phyloP scores from a whole-genome alignment of 2,797 vertebrate genomes.

The Bufotes viridis region DNA sequence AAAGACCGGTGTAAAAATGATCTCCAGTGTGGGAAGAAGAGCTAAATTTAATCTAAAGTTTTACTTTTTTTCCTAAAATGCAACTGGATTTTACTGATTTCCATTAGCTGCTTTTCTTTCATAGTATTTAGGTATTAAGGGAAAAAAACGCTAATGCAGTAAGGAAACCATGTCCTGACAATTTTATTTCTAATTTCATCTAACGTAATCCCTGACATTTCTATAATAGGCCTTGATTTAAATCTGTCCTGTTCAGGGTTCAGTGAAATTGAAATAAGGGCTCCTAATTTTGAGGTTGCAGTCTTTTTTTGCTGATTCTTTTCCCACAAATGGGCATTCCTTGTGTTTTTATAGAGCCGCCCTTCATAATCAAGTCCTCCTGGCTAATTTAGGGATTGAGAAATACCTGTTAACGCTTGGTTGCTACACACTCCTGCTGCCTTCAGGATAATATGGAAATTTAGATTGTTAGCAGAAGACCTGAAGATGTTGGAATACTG shows the following conservation, averaged over 20 bases:
- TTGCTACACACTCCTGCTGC: slow-evolving; percentile 35
- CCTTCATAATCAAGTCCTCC: slow-evolving; percentile 59
- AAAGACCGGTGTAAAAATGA: no score
- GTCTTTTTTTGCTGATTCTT: slow-evolving; percentile 27
- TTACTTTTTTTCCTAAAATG: background rate
- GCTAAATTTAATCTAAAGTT: no score
- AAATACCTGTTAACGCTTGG: slow-evolving; percentile 56
- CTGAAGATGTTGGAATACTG: slow-evolving; percentile 50
- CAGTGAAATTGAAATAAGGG: slow-evolving; percentile 50
- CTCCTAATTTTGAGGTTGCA: slow-evolving; percentile 44
- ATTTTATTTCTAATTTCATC: slow-evolving; percentile 46
- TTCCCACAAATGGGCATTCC: slow-evolving; percentile 51
- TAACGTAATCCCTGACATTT: slow-evolving; percentile 34
- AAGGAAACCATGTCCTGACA: slow-evolving; percentile 15
- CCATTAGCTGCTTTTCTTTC: background rate
- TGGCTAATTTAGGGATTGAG: slow-evolving; percentile 48
- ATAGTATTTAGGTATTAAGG: slow-evolving; percentile 4
- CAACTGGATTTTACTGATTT: background rate
- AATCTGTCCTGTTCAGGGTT: slow-evolving; percentile 48
- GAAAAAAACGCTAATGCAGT: slow-evolving; percentile 14
- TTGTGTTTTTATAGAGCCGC: slow-evolving; percentile 53
- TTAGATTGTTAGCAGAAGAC: slow-evolving; percentile 60
- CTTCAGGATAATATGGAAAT: slow-evolving; percentile 58
- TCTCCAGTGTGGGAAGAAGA: no score
- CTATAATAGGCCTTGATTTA: slow-evolving; percentile 16